phyloP scores from a whole-genome alignment of 2,888 invertebrate genomes.

The Patella depressa region DNA sequence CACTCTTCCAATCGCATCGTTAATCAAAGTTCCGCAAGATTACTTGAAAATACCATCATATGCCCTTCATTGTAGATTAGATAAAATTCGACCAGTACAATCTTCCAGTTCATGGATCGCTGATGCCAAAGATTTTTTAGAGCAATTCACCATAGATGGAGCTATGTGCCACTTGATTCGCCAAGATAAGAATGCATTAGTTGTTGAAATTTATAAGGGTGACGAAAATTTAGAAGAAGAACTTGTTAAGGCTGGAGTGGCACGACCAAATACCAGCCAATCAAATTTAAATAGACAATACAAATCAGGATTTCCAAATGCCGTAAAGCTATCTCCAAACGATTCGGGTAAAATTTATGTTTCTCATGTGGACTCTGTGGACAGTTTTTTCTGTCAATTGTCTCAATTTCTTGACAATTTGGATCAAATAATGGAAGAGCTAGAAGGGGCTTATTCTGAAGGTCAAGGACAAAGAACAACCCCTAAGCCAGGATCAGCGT shows the following conservation, averaged over 20 bases:
- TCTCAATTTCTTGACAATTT: conserved; percentile 34
- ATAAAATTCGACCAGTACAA: conserved; percentile 40
- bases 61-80: conserved; percentile 53
- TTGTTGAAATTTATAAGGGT: conserved; percentile 42
- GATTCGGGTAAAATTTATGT: conserved; percentile 41
- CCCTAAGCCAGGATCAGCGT: conserved; percentile 74
- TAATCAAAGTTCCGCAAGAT: conserved; percentile 50
- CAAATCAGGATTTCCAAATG: conserved; percentile 23
- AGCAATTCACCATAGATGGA: conserved; percentile 50
- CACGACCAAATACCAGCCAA: conserved; percentile 27
- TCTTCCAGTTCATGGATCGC: conserved; percentile 39
- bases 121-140: conserved; percentile 53
- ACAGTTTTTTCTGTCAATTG: conserved; percentile 57
- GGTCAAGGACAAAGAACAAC: conserved; percentile 23
- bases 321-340: conserved; percentile 25
- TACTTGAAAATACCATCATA: conserved; percentile 48
- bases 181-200: conserved; percentile 31
- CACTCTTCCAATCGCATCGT: conserved; percentile 37
- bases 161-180: conserved; percentile 47
- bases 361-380: conserved; percentile 47
- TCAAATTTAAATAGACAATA: neutral
- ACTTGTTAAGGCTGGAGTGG: conserved; percentile 49
- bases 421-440: conserved; percentile 47
- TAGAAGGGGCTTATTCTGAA: conserved; percentile 41
- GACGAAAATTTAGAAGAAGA: conserved; percentile 47